phyloP scores from a whole-genome alignment of 1,140 invertebrate genomes.

The Babylonia areolata region DNA sequence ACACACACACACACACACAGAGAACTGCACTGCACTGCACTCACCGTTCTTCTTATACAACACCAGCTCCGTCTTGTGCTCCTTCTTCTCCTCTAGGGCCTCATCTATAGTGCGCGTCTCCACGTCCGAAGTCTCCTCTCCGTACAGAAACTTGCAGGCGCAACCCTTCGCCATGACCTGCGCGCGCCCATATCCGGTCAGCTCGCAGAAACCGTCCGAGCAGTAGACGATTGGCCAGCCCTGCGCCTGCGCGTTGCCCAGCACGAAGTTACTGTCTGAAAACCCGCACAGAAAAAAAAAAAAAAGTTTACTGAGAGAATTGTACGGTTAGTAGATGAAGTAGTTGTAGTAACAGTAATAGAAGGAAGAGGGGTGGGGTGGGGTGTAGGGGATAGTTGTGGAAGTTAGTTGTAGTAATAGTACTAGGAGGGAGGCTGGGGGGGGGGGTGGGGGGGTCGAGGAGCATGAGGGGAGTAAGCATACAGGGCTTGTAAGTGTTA shows the following conservation, averaged over 20 bases:
- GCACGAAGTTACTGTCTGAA: conserved; percentile 97
- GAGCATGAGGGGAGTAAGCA: no score
- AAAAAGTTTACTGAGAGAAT: no score
- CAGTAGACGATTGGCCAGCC: conserved; percentile 97
- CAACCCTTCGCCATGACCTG: conserved; percentile 92
- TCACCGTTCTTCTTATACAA: conserved; percentile 97
- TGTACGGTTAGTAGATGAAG: background rate
- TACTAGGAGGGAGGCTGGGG: no score
- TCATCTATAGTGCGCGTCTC: conserved; percentile 92
- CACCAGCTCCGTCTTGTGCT: conserved; percentile 94
- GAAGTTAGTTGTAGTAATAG: no score
- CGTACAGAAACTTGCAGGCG: conserved; percentile 96
- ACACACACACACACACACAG: background rate
- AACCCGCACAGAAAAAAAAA: conserved; percentile 60
- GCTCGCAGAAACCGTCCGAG: conserved; percentile 97
- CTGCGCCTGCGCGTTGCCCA: conserved; percentile 96
- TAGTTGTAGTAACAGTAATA: background rate
- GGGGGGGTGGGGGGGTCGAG: no score
- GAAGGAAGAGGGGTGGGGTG: background rate
- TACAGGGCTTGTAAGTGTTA: no score
- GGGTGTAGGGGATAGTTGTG: background rate
- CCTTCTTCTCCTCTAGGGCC: conserved; percentile 90
- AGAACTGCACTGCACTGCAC: no score
- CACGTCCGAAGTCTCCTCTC: conserved; percentile 91
- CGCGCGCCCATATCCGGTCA: conserved; percentile 93